Evolutionary conservation across 37 sponge, comb jelly and placozoan genomes (phyloP).

Genomic region (Tethya wilhelma): DNA sequence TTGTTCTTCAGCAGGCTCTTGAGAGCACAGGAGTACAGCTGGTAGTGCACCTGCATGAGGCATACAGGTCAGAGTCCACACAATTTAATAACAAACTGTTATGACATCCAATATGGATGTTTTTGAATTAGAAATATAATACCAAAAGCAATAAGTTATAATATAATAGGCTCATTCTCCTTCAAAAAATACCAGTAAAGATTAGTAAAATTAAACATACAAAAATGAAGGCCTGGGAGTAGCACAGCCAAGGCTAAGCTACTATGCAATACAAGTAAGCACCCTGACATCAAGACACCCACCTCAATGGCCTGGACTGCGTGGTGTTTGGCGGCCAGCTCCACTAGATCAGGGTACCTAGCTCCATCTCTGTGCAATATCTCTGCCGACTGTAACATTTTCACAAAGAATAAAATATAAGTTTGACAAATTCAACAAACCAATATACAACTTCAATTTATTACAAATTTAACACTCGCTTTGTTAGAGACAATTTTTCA

Average conservation of each 20-base stretch:
- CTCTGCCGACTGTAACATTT: constrained; percentile 30
- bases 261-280: neutral
- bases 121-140: no score
- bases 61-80: no score
- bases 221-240: no score
- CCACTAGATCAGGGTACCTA: constrained; percentile 44
- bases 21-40: constrained; percentile 42
- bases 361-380: constrained; percentile 45
- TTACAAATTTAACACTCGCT: no score
- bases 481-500: no score
- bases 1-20: constrained; percentile 21
- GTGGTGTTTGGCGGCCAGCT: constrained; percentile 37
- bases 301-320: constrained; percentile 67
- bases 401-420: neutral
- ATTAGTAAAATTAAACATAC: no score
- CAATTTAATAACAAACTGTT: no score
- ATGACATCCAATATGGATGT: no score
- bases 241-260: neutral
- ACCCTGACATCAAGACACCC: neutral
- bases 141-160: no score
- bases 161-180: no score
- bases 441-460: neutral
- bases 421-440: neutral
- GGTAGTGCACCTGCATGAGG: constrained; percentile 55
- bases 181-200: no score